A percentile compares a stretch with the other conserved stretches of the same genome.
Evolutionary conservation across 92 coral and sea anemone genomes (phyloP).

Genomic region (Parazoanthus darwini): DNA sequence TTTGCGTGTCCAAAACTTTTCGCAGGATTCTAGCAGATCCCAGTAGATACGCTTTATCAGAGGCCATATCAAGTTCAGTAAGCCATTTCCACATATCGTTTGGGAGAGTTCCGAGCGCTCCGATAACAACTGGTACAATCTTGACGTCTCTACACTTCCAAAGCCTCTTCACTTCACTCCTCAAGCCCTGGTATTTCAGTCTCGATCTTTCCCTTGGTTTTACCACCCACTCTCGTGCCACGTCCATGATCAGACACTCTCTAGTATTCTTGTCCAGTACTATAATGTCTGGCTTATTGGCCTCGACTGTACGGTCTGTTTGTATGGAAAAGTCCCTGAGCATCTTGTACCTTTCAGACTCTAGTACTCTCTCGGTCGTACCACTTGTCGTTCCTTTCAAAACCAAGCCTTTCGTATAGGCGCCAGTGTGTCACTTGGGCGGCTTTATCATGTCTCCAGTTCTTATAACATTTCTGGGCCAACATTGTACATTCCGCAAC

Average conservation of each 20-base stretch:
- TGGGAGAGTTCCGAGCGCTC: background rate
- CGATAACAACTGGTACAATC: constrained; percentile 38
- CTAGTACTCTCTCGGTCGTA: constrained; percentile 33
- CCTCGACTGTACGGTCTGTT: constrained; percentile 1
- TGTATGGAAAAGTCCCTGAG: background rate
- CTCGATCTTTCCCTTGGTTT: constrained; percentile 41
- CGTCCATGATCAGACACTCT: constrained; percentile 33
- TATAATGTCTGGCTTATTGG: constrained; percentile 36
- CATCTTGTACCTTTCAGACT: constrained; percentile 19
- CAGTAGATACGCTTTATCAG: too few species aligned
- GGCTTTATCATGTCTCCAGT: background rate
- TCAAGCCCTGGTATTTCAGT: constrained; percentile 34
- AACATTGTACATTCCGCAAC: background rate
- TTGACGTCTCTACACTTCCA: constrained; percentile 46
- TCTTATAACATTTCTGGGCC: background rate
- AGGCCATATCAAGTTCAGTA: too few species aligned
- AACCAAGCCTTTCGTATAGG: constrained; percentile 7
- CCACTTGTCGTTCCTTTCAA: constrained; percentile 24
- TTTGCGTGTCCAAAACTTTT: too few species aligned
- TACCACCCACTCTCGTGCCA: constrained; percentile 43
- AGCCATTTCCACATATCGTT: too few species aligned
- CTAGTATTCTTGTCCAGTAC: constrained; percentile 20
- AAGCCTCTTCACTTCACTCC: constrained; percentile 41
- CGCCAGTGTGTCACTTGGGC: constrained; percentile 41
- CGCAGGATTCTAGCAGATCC: too few species aligned